These are phyloP conservation scores for Chrysogorgia sp. DNA, from an alignment of 92 coral and sea anemone species.

Conservation along the genomic window DNA sequence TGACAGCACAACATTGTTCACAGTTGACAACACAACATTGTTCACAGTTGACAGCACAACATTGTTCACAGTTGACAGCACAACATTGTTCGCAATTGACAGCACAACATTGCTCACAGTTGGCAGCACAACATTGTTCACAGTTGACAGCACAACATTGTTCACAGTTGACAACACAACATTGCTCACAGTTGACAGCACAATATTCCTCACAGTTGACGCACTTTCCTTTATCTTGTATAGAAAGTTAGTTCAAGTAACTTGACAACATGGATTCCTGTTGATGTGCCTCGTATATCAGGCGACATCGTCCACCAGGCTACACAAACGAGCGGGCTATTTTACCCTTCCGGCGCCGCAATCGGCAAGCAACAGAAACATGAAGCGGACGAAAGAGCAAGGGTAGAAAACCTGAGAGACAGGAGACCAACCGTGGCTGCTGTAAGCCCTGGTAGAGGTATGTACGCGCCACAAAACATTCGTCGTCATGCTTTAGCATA, in stretches of 20 bases:
- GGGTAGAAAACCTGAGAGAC: constrained; percentile 81
- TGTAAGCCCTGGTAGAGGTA: constrained; percentile 89
- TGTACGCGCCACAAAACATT: not conserved
- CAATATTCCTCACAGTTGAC: no score
- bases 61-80: no score
- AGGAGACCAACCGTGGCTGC: constrained; percentile 83
- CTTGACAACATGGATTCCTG: constrained; percentile 90
- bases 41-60: no score
- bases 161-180: no score
- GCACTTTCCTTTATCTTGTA: not conserved
- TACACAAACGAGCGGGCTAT: constrained; percentile 92
- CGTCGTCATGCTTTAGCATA: no score
- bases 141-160: no score
- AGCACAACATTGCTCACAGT: no score
- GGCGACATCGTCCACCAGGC: constrained; percentile 89
- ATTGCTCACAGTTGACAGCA: no score
- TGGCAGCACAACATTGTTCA: no score
- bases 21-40: no score
- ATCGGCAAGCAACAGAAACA: constrained; percentile 73
- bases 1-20: no score
- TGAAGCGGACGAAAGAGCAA: constrained; percentile 73
- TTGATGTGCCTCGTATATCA: constrained; percentile 73
- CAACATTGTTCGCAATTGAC: no score
- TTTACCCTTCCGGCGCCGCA: constrained; percentile 84
- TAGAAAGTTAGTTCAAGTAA: constrained; percentile 57